Evolutionary conservation across 2,888 invertebrate species (phyloP), one percentile per base, ranked within the genome.

Genomic region (Papilio protenor): DNA sequence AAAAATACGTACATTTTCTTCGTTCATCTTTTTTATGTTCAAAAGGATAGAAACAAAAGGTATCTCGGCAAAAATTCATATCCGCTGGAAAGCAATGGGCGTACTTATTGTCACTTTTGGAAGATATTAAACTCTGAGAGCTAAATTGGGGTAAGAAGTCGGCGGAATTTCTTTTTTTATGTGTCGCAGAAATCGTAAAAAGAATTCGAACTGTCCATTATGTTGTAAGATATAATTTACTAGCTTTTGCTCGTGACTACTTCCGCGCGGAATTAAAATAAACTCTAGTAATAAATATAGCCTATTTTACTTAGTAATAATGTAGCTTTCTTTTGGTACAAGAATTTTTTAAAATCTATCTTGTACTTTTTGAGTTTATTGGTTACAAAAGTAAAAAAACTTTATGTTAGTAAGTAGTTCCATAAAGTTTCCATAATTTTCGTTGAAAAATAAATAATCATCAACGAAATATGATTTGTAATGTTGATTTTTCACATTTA

Each of bases 71-170:
- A 69, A 66, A 45, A 45, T 69, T 59, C 40, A 45, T 69, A 69
- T 45, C 66, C 66, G 66, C 5, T 45, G 45, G 12, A 45, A 69
- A 40, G 66, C n/a, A 69, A 69, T 12, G 66, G 66, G 1, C 66
- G 66, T 45, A 69, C 66, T 66, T 66, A 69, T 69, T 69, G 66
- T 69, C 66, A 45, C 66, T 69, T 69, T 27, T 21, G 66, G 66
- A 66, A 69, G 66, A 21, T 69, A 45, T 40, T 69, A 69, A 45
- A 45, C 45, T 69, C 21, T 12, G 40, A 69, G 66, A 69, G 45
- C n/a, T 69, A 40, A 69, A 45, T 45, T 69, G 45, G 45, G 40
- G 45, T 69, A n/a, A 69, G 45, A 69, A 45, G 40, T 12, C 21
- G 45, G 45, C 40, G 18, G 45, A 69, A 21, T 69, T 69, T 45